phyloP scores from a whole-genome alignment of 2,797 vertebrate genomes.

The Aselliscus stoliczkanus region DNA sequence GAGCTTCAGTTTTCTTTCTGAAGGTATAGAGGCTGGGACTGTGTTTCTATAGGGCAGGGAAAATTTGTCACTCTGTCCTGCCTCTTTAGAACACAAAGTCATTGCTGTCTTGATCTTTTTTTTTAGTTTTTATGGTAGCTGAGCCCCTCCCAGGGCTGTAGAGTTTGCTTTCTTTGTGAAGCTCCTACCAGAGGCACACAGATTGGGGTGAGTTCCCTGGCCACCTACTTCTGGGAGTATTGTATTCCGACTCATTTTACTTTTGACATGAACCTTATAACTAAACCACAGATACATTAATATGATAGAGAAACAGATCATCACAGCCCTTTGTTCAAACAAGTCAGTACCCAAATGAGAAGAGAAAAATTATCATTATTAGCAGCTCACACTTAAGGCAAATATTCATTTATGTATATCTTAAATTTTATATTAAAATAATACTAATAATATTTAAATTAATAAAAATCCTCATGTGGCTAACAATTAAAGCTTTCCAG shows the following conservation, averaged over 20 bases:
- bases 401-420: not conserved
- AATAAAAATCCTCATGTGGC: not conserved
- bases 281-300: not conserved
- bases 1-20: not conserved
- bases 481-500: not conserved
- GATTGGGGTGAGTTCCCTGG: not conserved
- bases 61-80: not conserved
- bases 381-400: not conserved
- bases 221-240: not conserved
- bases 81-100: not conserved
- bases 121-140: not conserved
- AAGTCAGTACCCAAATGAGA: not conserved
- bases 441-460: not conserved
- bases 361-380: not conserved
- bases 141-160: not conserved
- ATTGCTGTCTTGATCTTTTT: not conserved
- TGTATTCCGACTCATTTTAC: not conserved
- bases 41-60: not conserved
- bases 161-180: not conserved
- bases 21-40: not conserved
- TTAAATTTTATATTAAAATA: not conserved
- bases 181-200: not conserved
- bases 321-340: not conserved
- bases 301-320: not conserved
- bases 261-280: not conserved